A percentile compares a stretch with the other conserved stretches of the same genome.
These are phyloP conservation scores for Phrynocephalus guinanensis DNA, from an alignment of 2,797 vertebrate genomes.

Conservation along the genomic window DNA sequence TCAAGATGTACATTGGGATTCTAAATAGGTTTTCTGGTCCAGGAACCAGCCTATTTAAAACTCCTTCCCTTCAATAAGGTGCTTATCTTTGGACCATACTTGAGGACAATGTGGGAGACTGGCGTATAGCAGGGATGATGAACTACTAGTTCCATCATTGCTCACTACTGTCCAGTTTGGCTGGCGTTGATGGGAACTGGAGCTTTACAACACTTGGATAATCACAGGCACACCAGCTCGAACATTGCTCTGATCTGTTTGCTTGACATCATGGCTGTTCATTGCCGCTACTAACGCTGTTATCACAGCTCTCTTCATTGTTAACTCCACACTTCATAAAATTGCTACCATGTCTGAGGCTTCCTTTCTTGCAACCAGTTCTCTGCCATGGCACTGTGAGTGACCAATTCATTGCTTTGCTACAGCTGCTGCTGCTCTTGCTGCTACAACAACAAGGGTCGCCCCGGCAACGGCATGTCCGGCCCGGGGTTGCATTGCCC, in stretches of 20 bases:
- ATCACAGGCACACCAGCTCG: background rate
- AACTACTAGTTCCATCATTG: background rate
- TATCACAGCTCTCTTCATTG: no score
- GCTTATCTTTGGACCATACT: background rate
- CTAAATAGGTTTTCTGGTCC: background rate
- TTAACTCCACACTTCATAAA: background rate
- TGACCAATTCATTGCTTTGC: background rate
- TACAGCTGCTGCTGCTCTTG: background rate
- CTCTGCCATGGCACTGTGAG: background rate
- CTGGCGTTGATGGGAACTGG: background rate
- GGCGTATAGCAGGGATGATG: background rate
- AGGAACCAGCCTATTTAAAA: no score
- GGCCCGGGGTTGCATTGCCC: no score
- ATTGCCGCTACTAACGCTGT: background rate
- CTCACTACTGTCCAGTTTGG: background rate
- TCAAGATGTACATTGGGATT: background rate
- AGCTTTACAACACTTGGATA: background rate
- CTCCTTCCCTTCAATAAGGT: background rate
- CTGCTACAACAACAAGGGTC: background rate
- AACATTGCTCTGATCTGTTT: background rate
- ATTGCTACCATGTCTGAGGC: background rate
- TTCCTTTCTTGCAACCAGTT: background rate
- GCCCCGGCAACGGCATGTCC: no score
- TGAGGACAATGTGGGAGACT: background rate
- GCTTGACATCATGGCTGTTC: background rate